Base-by-base conservation (phyloP, 2,113 vertebrate genomes). In the Sebastes schlegelii region DNA sequence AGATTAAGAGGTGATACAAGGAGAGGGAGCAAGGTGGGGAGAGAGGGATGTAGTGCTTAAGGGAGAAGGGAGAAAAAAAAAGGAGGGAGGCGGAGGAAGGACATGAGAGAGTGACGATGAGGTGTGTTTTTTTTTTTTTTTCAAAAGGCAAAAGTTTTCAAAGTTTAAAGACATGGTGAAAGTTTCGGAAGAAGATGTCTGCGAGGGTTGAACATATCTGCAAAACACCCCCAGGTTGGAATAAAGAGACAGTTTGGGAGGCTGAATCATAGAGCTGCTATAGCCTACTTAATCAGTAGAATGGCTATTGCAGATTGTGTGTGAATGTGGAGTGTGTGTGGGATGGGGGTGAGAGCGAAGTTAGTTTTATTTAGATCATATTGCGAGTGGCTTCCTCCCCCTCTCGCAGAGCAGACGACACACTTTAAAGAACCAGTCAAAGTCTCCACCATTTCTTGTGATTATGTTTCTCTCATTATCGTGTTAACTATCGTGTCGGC, bases 181-280 rank as follows among this genome's bases (percentile, higher is more conserved):
- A 89, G 67, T 73, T 78, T 34, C 8, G 54, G 43, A 60, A 69
- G 62, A 61, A 74, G 23, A 76, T 85, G 60, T 79, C 77, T 69
- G 61, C 0, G 1, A 86, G 61, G 42, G 68, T 43, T 69, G 82
- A 81, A 74, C 19, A 64, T 70, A 77, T 82, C 68, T 66, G 64
- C 54, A 85, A 85, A 90, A 90, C 85, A 87, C 52, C 82, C 83
- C 65, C 68, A 58, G 80, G 76, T 86, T 86, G 77, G 71, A 90
- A 85, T 82, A 81, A 81, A 85, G 68, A 88, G 54, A 80, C 70
- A 74, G 65, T 85, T 77, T 74, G 62, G 61, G 58, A 80, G 61
- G 45, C 74, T 85, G 82, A 89, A 65, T 86, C 84, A 87, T 14
- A 74, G 74, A 74, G 63, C 67, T 75, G 76, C 51, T 83, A 19